Evolutionary conservation across 1,140 invertebrate species (phyloP), one percentile per base, ranked within the genome.

Genomic region (Philaenus spumarius): DNA sequence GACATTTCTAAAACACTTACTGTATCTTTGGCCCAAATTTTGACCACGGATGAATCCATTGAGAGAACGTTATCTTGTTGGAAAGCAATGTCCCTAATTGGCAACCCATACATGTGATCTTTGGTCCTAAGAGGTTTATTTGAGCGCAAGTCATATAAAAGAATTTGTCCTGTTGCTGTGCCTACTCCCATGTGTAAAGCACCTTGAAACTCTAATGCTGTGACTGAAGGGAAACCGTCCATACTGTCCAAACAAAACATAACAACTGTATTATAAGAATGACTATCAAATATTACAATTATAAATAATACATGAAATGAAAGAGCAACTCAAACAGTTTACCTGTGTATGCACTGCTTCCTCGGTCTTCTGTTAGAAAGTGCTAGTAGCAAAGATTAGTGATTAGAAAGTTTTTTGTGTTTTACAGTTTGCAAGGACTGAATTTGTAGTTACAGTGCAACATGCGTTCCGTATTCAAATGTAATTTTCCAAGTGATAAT

Each of bases 91-190:
- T 85, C 83, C 71, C 86, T 93, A 26, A 99, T 97, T 0, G 95
- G 93, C 43, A 93, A 77, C 54, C 87, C 90, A 76, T 97, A 95
- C 76, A 93, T 87, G 65, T 99, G 96, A 77, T 99, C 95, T 75
- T 99, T 98, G 0, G 95, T 76, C 24, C 87, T 71, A 35, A 90
- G 78, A 12, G 97, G 96, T 70, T 90, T 93, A 64, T 84, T 86
- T 4, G 94, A 90, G 61, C 97, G 81, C 50, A 99, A 85, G 72
- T 99, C 97, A 72, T 97, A 99, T 0, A 99, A 71, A 2, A 98
- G 76, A 24, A 98, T 80, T 78, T 98, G 93, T 0, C 97, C 97
- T 45, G 89, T 93, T 1, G 84, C 84, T 40, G 93, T 97, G 24
- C 97, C 97, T 5, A 97, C 93, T 40, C 83, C 96, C 68, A 98